Conservation (phyloP, 2,113 vertebrate genomes). For the Turnix velox region DNA sequence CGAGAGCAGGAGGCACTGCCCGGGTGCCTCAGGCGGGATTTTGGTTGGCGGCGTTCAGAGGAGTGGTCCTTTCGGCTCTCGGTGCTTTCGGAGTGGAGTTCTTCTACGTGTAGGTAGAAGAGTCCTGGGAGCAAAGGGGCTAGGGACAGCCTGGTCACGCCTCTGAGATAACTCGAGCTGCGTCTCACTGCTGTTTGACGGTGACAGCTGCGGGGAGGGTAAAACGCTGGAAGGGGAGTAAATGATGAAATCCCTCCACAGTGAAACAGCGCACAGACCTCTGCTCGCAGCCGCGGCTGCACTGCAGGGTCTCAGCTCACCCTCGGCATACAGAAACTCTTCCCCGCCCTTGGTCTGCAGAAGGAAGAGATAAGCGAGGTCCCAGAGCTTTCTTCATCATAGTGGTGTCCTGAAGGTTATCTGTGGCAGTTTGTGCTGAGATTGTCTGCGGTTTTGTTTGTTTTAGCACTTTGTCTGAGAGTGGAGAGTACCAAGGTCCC, state of each 20-base stretch:
- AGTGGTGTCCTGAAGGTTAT: neutral
- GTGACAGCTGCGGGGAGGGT: neutral
- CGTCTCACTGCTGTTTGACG: accelerated
- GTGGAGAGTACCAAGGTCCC: neutral
- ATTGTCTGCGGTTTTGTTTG: neutral
- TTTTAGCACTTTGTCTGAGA: neutral
- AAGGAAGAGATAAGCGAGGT: neutral
- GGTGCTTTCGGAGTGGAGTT: accelerated
- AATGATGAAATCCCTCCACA: neutral
- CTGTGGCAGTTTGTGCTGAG: neutral
- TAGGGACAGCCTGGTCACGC: accelerated
- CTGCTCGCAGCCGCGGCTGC: accelerated
- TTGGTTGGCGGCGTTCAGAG: accelerated
- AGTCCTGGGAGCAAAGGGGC: accelerated
- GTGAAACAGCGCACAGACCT: accelerated
- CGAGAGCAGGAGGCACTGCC: neutral
- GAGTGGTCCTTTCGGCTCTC: neutral
- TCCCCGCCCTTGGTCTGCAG: neutral
- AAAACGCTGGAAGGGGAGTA: no score
- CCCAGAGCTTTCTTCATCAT: neutral
- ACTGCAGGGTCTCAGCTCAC: no score
- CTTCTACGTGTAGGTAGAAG: accelerated
- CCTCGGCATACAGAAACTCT: accelerated
- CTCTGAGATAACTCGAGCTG: neutral
- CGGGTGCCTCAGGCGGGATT: no score